Percentiles rank a stretch among this genome's conserved stretches.
These are phyloP conservation scores for Pantherophis vulpinus DNA, from an alignment of 2,797 vertebrate genomes.

Conservation along the genomic window DNA sequence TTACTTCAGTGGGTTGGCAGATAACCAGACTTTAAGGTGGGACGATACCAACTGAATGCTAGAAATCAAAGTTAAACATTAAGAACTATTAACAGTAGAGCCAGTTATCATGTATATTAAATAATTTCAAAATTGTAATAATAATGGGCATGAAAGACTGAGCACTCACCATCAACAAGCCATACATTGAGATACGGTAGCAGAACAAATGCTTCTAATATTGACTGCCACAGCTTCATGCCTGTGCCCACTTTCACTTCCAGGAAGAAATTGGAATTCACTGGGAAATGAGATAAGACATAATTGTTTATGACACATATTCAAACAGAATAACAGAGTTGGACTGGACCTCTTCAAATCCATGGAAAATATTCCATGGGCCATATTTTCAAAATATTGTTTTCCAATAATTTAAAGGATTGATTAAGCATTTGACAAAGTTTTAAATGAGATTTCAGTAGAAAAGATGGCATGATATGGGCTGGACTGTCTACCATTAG, in stretches of 20 bases:
- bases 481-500: background rate
- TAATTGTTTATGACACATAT: background rate
- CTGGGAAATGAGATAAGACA: conserved; percentile 63
- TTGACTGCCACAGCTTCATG: conserved; percentile 58
- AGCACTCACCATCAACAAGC: conserved; percentile 64
- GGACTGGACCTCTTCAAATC: background rate
- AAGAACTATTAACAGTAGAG: background rate
- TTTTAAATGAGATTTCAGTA: background rate
- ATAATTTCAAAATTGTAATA: conserved; percentile 2
- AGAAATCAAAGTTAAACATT: background rate
- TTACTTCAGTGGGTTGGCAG: background rate
- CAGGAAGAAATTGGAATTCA: conserved; percentile 35
- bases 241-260: conserved; percentile 13
- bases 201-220: conserved; percentile 46
- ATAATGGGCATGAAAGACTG: background rate
- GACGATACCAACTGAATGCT: background rate
- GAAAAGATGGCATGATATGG: background rate
- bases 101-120: background rate
- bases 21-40: background rate
- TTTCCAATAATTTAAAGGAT: conserved; percentile 5
- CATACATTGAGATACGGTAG: conserved; percentile 54
- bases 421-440: background rate
- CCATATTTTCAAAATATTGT: conserved; percentile 33
- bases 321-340: background rate
- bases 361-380: background rate